Evolutionary conservation across 2,888 invertebrate species (phyloP), one percentile per base, ranked within the genome.

Genomic region (Drosophila cognata): DNA sequence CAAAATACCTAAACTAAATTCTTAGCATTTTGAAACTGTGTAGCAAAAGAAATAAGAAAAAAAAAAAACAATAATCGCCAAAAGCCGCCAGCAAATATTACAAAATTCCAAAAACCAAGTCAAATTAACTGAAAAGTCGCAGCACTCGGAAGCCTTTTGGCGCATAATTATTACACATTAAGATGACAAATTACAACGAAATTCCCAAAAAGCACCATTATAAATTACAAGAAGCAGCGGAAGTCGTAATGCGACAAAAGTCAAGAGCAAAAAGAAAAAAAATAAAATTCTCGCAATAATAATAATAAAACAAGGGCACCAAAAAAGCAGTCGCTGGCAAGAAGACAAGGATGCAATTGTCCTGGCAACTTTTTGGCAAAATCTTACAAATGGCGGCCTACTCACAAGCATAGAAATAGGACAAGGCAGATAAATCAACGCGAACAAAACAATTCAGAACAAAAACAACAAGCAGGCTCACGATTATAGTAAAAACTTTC

Each of bases 221-320:
- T 89, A 89, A 89, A 89, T 89, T 90, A 90, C 82, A 82, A 85
- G 78, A 81, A 81, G 77, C 62, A 86, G 61, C 89, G 89, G 89
- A 89, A 89, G 88, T 90, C 81, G 80, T 89, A 89, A 84, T 90
- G 89, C 90, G 90, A 79, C 87, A 90, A 88, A 87, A 79, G 76
- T 81, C 75, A 87, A 90, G 85, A 78, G 70, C 72, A 80, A 68
- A 60, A 74, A 74, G 48, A 61, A 68, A 68, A 69, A 56, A 59
- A 71, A 66, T 55, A 59, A 66, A 70, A 70, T 61, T 33, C 21
- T 41, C 57, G 57, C 31, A 57, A 67, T 51, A 66, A 72, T 58
- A 58, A 79, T 63, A 52, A 72, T 56, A 64, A 73, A 77, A 71
- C 61, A 79, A 71, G 64, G 58, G 66, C 53, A 72, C 56, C 65